Evolutionary conservation across 2,888 invertebrate species (phyloP), one percentile per base, ranked within the genome.

Genomic region (Syritta pipiens): DNA sequence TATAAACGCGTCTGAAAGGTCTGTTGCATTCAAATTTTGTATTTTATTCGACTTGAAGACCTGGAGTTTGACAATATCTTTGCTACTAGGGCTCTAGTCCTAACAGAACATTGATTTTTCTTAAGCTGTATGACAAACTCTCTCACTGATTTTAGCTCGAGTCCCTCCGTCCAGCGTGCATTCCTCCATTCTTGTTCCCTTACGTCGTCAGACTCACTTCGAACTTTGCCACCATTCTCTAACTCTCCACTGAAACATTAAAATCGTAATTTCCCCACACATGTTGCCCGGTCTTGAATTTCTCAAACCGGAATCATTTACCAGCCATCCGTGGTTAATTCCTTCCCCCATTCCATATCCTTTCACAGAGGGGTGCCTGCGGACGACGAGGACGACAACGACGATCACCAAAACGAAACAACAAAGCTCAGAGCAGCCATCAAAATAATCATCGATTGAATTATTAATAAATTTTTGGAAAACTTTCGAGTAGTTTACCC

Each of bases 381-480:
- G 51, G 69, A 65, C 63, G n/a, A n/a, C n/a, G n/a, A 76, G 51
- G 17, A 65, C 51, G 26, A 17, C 10, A 17, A 22, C 14, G 44
- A 9, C 32, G 30, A 53, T 40, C 22, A 32, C 32, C 49, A 67
- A 77, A 67, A n/a, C n/a, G 49, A 67, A 79, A 74, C 79, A 79
- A 79, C 79, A 79, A 79, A 79, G 79, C 79, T 55, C 79, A 57
- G 68, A 79, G 67, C 74, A 79, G 46, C 79, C 79, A 79, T 79
- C 79, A 79, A 79, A 79, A 79, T 79, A 79, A 79, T 79, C 79
- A 79, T 79, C 79, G 79, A 79, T 79, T 79, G 79, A 79, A 79
- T 79, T 74, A 79, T 79, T 79, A 79, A 79, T 79, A 79, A 67
- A 72, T 79, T 68, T 79, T 74, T 62, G 67, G 74, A 74, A 79